Evolutionary conservation across 2,888 invertebrate species (phyloP), one percentile per base, ranked within the genome.

Genomic region (Norana najaformis): DNA sequence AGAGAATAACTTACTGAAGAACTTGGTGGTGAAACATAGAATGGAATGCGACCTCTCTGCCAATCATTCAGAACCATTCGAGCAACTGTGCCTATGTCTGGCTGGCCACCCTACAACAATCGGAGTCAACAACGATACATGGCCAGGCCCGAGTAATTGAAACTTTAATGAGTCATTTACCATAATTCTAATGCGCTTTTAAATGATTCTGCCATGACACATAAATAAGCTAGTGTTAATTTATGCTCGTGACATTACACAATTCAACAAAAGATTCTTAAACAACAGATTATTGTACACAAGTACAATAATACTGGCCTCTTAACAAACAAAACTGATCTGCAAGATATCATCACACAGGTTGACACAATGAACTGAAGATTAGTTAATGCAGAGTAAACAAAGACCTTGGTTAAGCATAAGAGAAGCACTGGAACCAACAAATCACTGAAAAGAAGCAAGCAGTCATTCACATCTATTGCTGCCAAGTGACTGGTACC

Each of bases 1-100:
- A 85, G 8, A 23, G 18, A 53, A 85, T 34, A 34, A 85, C 83
- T 53, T 41, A 90, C 91, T 82, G 90, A 90, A 89, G 92, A 92
- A 36, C 93, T 94, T 13, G 97, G 97, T 34, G 99, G 99, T 88
- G 96, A 96, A 11, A 98, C 97, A 95, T 98, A 99, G 95, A 97
- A 99, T 0, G 99, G 99, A 90, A 99, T 95, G 95, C 98, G 98
- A 13, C 99, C 99, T 93, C 99, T 96, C 95, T 99, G 99, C 97
- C 98, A 99, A 95, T 99, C 99, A 95, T 99, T 99, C 4, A 99
- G 96, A 20, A 99, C 96, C 97, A 98, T 98, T 94, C 97, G 97
- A 0, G 99, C 97, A 0, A 97, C 97, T 91, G 97, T 97, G 89
- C 96, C 95, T 36, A 98, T 95, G 95, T 99, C 98, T 20, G 99